These are phyloP conservation scores for Myzus persicae DNA, from an alignment of 1,140 invertebrate genomes.

Conservation along the genomic window DNA sequence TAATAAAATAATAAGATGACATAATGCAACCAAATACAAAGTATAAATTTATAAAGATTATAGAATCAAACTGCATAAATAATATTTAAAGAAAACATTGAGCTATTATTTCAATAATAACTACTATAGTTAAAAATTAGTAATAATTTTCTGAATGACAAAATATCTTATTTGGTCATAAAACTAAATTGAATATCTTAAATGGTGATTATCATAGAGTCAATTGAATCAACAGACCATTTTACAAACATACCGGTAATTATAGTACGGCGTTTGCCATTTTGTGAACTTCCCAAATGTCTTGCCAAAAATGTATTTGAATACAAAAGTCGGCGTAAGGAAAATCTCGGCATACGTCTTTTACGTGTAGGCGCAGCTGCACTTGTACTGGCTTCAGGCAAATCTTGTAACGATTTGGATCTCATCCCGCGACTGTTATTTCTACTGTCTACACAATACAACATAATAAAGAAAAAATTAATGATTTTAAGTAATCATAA, in stretches of 20 bases:
- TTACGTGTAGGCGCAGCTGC: conserved; percentile 56
- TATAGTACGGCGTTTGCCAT: conserved; percentile 51
- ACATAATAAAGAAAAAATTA: conserved; percentile 57
- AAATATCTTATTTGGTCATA: background rate
- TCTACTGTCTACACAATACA: conserved; percentile 30
- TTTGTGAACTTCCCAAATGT: conserved; percentile 63
- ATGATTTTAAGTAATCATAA: conserved; percentile 20
- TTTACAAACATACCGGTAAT: conserved; percentile 36
- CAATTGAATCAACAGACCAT: background rate
- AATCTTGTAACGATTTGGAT: conserved; percentile 55
- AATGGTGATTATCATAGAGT: background rate
- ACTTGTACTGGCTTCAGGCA: conserved; percentile 54
- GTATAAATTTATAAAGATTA: background rate
- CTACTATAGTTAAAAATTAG: background rate
- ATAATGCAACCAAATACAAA: background rate
- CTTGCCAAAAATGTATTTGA: conserved; percentile 67
- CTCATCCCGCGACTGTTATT: conserved; percentile 41
- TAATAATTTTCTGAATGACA: background rate
- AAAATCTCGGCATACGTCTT: conserved; percentile 65
- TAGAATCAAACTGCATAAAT: background rate
- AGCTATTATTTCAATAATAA: background rate
- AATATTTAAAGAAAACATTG: background rate
- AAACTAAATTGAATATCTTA: background rate
- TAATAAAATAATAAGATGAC: background rate
- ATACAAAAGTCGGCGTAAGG: conserved; percentile 67